Conservation (phyloP, 2,797 vertebrate species). For the Psittacula echo region DNA sequence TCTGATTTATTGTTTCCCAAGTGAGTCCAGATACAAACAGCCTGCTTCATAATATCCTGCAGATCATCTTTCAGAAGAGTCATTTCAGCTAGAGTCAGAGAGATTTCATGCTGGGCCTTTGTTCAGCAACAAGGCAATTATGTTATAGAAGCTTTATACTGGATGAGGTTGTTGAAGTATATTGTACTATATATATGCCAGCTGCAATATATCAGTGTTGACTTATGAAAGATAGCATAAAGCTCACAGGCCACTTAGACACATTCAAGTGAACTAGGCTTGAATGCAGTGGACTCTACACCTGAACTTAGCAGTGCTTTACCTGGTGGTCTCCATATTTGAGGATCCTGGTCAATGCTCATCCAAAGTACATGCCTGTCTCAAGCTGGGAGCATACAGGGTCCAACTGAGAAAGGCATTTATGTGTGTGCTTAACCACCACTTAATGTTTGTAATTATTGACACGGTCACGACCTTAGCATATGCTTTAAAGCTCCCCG, state of each 20-base stretch:
- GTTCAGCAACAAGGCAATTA: background rate
- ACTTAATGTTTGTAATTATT: background rate
- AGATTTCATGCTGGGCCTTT: background rate
- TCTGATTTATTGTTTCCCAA: background rate
- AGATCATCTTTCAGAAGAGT: background rate
- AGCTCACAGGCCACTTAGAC: background rate
- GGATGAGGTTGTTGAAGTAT: background rate
- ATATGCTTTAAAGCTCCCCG: background rate
- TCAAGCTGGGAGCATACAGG: background rate
- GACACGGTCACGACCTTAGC: background rate
- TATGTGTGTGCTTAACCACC: background rate
- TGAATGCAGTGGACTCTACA: background rate
- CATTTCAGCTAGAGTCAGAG: background rate
- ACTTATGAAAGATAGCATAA: background rate
- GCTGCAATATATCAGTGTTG: background rate
- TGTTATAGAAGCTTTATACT: background rate
- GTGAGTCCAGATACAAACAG: background rate
- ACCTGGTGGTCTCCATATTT: background rate
- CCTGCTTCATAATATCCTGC: background rate
- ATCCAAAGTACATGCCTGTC: background rate
- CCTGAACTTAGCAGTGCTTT: background rate
- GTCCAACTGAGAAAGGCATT: background rate
- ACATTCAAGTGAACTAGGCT: background rate
- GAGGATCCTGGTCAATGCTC: background rate
- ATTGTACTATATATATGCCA: background rate